A percentile compares a stretch with the other conserved stretches of the same genome.
Conservation (phyloP, 2,888 invertebrate genomes). For the Patella depressa region DNA sequence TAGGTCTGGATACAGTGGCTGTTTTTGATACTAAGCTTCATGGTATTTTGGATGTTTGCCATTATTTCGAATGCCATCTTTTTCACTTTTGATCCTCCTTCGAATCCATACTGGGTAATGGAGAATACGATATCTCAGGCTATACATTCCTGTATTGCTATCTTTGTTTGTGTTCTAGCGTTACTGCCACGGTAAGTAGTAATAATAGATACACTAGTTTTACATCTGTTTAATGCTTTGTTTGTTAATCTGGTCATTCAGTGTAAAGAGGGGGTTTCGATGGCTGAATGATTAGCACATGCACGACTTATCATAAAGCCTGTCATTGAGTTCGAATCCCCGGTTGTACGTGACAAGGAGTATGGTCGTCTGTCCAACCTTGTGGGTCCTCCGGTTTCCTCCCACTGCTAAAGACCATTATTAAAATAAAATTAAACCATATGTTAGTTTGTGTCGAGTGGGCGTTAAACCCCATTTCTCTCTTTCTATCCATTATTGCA, state of each 20-base stretch:
- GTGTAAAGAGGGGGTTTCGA: no score
- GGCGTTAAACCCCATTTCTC: no score
- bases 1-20: slow-evolving; percentile 66
- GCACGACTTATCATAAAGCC: no score
- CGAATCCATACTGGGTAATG: slow-evolving; percentile 91
- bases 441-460: background rate
- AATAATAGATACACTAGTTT: background rate
- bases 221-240: background rate
- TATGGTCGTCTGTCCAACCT: no score
- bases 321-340: no score
- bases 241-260: background rate
- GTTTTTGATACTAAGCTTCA: slow-evolving; percentile 78
- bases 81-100: slow-evolving; percentile 85
- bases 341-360: no score
- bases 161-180: slow-evolving; percentile 83
- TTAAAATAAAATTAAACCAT: no score
- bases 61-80: slow-evolving; percentile 87
- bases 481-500: no score
- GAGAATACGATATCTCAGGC: slow-evolving; percentile 82
- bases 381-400: no score
- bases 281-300: no score
- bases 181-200: slow-evolving; percentile 59
- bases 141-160: slow-evolving; percentile 85
- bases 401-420: no score
- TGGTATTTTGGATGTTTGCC: slow-evolving; percentile 85